Conservation (phyloP, 2,797 vertebrate species). For the Otolemur crassicaudatus region DNA sequence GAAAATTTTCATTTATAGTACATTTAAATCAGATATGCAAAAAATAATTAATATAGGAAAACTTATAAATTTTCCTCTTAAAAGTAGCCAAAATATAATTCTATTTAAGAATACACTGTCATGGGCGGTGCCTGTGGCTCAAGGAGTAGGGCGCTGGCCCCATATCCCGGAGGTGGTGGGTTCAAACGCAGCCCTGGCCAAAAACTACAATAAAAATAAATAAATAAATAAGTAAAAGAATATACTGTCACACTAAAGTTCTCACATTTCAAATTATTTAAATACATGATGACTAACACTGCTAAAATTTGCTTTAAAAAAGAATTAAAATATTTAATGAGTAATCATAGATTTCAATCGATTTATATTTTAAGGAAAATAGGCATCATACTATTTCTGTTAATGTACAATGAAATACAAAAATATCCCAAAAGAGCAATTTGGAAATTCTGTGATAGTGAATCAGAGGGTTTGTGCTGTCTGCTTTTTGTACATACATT, state of each 20-base stretch:
- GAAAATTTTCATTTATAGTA: background rate
- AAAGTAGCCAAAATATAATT: slow-evolving; percentile 54
- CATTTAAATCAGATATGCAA: background rate
- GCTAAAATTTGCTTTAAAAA: slow-evolving; percentile 63
- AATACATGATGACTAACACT: slow-evolving; percentile 47
- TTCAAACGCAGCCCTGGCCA: too few species aligned
- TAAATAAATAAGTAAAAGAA: background rate
- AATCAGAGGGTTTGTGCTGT: background rate
- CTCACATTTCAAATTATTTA: slow-evolving; percentile 61
- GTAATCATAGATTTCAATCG: background rate
- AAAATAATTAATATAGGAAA: background rate
- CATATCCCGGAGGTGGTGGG: too few species aligned
- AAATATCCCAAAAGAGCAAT: background rate
- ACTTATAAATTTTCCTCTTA: slow-evolving; percentile 72
- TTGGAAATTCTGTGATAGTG: slow-evolving; percentile 1
- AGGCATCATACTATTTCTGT: background rate
- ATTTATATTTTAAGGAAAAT: background rate
- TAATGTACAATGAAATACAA: slow-evolving; percentile 27
- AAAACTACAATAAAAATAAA: too few species aligned
- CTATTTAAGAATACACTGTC: background rate
- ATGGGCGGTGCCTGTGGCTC: too few species aligned
- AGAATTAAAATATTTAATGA: background rate
- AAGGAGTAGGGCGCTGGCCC: too few species aligned
- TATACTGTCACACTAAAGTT: slow-evolving; percentile 20
- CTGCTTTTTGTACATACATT: background rate